Percentiles rank a stretch among this genome's conserved stretches.
phyloP scores from a whole-genome alignment of 2,888 invertebrate genomes.

The Creontiades dilutus region DNA sequence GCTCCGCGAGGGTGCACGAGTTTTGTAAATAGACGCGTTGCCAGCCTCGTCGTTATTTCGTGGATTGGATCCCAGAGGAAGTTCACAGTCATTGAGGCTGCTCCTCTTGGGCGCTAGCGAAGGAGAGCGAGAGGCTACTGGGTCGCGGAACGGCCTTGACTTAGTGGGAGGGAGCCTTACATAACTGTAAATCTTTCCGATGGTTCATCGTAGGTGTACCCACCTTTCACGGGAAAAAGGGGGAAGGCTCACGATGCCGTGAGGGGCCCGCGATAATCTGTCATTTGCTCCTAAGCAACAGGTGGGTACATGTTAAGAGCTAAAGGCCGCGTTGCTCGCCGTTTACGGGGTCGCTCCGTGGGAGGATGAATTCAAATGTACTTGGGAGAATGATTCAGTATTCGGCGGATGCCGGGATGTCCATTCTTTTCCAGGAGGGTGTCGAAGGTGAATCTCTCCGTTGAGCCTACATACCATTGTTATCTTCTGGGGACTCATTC shows the following conservation, averaged over 20 bases:
- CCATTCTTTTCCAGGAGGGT: constrained; percentile 14
- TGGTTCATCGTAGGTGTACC: constrained; percentile 62
- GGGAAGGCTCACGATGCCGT: constrained; percentile 35
- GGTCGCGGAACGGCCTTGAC: constrained; percentile 62
- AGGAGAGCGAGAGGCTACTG: constrained; percentile 41
- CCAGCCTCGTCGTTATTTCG: neutral
- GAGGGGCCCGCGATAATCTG: constrained; percentile 22
- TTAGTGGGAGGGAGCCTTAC: constrained; percentile 55
- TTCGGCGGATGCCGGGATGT: constrained; percentile 25
- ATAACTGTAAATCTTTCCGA: constrained; percentile 67
- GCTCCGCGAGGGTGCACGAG: neutral
- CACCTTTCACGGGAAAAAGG: neutral
- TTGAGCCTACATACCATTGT: constrained; percentile 32
- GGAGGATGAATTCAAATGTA: constrained; percentile 9
- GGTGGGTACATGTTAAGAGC: neutral
- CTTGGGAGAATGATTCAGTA: constrained; percentile 28
- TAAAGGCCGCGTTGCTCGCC: neutral
- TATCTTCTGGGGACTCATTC: neutral
- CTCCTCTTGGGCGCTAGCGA: constrained; percentile 19
- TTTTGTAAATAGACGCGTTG: neutral
- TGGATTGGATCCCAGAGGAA: neutral
- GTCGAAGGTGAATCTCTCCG: constrained; percentile 5
- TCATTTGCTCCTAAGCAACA: constrained; percentile 20
- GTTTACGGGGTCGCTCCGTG: constrained; percentile 5
- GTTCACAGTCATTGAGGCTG: constrained; percentile 15